These are phyloP conservation scores for Nephotettix cincticeps DNA, from an alignment of 1,140 invertebrate genomes.

Conservation along the genomic window DNA sequence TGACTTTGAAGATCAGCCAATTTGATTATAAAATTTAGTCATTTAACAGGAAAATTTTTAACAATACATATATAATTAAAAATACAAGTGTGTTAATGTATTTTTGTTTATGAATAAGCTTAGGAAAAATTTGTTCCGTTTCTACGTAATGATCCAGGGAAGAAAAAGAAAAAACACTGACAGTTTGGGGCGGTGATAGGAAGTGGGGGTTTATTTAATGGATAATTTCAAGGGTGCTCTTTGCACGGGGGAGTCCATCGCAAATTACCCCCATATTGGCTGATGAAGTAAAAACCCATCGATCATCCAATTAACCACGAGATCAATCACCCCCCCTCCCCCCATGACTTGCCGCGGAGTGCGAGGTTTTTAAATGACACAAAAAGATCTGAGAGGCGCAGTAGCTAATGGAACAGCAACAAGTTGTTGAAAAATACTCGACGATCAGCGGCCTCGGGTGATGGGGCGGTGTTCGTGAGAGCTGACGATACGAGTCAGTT, in stretches of 20 bases:
- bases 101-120: too few relatives aligned
- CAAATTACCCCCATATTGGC: slow-evolving; percentile 24
- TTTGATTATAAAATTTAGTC: too few relatives aligned
- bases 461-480: too few relatives aligned
- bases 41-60: too few relatives aligned
- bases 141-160: too few relatives aligned
- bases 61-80: too few relatives aligned
- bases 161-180: too few relatives aligned
- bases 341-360: not conserved
- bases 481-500: too few relatives aligned
- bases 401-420: slow-evolving; percentile 5
- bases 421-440: not conserved
- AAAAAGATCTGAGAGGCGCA: slow-evolving; percentile 20
- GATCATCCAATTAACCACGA: slow-evolving; percentile 38
- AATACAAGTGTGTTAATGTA: too few relatives aligned
- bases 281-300: slow-evolving; percentile 39
- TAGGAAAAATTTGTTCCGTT: too few relatives aligned
- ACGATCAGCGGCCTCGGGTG: not conserved
- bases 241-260: not conserved
- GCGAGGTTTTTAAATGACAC: slow-evolving; percentile 26
- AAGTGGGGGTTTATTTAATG: not conserved
- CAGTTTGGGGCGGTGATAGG: not conserved
- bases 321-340: slow-evolving; percentile 34
- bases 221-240: slow-evolving; percentile 18
- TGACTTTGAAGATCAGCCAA: too few relatives aligned